Percentiles rank a stretch among this genome's conserved stretches.
phyloP scores from a whole-genome alignment of 2,888 invertebrate genomes.

The Autographa gamma region DNA sequence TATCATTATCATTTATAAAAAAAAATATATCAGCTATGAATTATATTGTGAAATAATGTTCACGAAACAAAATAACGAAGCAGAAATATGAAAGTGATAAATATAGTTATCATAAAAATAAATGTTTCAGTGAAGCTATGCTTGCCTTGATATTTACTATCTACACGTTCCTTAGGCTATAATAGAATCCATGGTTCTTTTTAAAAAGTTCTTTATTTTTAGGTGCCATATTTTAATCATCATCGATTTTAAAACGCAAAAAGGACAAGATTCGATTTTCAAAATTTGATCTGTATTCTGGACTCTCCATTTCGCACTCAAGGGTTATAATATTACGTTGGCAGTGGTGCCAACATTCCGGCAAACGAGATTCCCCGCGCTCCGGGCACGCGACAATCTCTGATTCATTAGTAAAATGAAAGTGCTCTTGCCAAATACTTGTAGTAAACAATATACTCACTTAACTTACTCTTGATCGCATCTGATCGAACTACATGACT shows the following conservation, averaged over 20 bases:
- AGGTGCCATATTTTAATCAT: background rate
- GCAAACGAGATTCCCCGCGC: constrained; percentile 57
- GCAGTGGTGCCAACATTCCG: constrained; percentile 65
- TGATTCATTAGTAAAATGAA: constrained; percentile 68
- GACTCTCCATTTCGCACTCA: constrained; percentile 27
- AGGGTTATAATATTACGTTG: constrained; percentile 58
- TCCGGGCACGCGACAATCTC: constrained; percentile 56
- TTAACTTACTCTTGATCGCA: constrained; percentile 45
- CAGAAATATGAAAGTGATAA: background rate
- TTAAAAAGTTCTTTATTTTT: too few relatives aligned
- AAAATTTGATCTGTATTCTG: constrained; percentile 19
- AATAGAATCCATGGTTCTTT: too few relatives aligned
- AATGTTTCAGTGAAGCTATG: background rate
- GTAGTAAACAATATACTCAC: constrained; percentile 55
- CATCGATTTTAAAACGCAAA: background rate
- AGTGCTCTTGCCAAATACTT: constrained; percentile 65
- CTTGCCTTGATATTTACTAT: background rate
- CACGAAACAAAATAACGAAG: background rate
- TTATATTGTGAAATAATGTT: background rate
- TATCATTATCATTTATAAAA: background rate
- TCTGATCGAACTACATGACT: constrained; percentile 22
- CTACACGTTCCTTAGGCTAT: background rate
- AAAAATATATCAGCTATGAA: background rate
- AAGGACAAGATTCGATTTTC: background rate
- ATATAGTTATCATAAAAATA: constrained; percentile 1